Evolutionary conservation across 1,140 invertebrate species (phyloP), one percentile per base, ranked within the genome.

Genomic region (Epicauta chinensis): DNA sequence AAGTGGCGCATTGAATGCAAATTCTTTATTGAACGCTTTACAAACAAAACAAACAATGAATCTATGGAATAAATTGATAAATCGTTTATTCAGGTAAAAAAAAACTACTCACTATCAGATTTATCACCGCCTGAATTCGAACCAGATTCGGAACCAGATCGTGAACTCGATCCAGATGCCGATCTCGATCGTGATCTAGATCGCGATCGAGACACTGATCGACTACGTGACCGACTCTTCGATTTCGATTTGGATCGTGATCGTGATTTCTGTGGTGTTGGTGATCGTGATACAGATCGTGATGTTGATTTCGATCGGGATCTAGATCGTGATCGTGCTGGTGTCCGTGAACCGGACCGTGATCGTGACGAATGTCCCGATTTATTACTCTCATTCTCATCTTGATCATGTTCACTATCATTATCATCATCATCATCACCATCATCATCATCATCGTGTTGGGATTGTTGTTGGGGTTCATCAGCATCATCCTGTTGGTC

Each of bases 1-100:
- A 32, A 86, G 83, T 56, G 85, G 83, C 10, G 77, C 85, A 36
- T 66, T 87, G 29, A 84, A 82, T 13, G 74, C 82, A 0, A 80
- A 82, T 59, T 77, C 79, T 11, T 75, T 86, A 7, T 59, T 83
- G 5, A 49, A 23, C 3, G 61, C 62, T 12, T 45, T 62, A 16
- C 37, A 60, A 12, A 56, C 45, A 31, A 12, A 43, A 11, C 32
- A 51, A 12, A 41, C 12, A 7, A 53, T 63, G 23, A 56, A 58
- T 10, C 60, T 63, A 53, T 39, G 16, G 17, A 43, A 55, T 10
- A 63, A 58, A 54, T n/a, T 63, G 12, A 36, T 60, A 39, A 56
- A 36, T 13, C 59, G 63, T 30, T 34, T 65, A 15, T 57, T 65
- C 40, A 61, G 63, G 63, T 65, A 54, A 59, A 45, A 50, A n/a